A percentile compares a stretch with the other conserved stretches of the same genome.
These are phyloP conservation scores for Dynastes maya DNA, from an alignment of 2,888 invertebrate species.

Conservation along the genomic window DNA sequence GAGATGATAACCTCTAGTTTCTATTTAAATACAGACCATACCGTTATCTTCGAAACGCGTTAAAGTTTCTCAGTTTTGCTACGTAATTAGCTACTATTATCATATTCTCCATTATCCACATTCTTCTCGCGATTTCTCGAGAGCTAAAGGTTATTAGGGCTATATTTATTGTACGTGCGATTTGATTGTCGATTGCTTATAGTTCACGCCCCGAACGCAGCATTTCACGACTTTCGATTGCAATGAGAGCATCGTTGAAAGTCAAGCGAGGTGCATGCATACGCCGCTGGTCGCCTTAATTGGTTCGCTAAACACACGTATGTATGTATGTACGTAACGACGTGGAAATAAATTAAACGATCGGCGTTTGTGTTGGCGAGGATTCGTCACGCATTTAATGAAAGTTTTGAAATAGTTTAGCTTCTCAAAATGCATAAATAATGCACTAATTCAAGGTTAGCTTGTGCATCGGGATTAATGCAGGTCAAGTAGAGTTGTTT, in stretches of 20 bases:
- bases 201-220: constrained; percentile 23
- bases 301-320: not conserved
- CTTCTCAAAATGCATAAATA: not conserved
- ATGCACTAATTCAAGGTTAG: constrained; percentile 2
- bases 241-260: constrained; percentile 48
- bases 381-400: not conserved
- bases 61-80: no score
- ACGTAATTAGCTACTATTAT: not conserved
- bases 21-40: no score
- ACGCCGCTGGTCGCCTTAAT: not conserved
- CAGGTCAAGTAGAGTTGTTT: no score
- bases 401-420: constrained; percentile 25
- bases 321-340: not conserved
- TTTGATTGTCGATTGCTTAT: not conserved
- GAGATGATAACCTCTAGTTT: no score
- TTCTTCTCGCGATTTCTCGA: constrained; percentile 24
- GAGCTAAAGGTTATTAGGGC: constrained; percentile 26
- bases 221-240: constrained; percentile 48
- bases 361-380: not conserved
- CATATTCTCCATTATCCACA: not conserved
- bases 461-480: not conserved
- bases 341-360: not conserved
- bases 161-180: constrained; percentile 1
- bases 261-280: constrained; percentile 13
- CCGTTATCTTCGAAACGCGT: no score